These are phyloP conservation scores for Tiliacea citrago DNA, from an alignment of 2,888 invertebrate genomes.

Conservation along the genomic window DNA sequence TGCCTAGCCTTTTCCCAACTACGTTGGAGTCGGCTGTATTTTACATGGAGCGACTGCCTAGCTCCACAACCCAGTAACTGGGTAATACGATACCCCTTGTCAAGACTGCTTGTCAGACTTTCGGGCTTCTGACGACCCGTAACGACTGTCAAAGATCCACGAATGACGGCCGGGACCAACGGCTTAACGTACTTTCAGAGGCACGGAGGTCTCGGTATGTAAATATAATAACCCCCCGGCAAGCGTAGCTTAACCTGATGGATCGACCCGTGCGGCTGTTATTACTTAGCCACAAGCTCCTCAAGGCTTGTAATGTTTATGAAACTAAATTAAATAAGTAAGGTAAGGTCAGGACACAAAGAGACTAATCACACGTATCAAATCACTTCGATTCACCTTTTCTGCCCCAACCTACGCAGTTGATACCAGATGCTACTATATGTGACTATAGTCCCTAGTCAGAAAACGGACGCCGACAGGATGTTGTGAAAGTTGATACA, in stretches of 20 bases:
- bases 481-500: slow-evolving; percentile 61
- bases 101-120: too few species aligned
- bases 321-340: slow-evolving; percentile 3
- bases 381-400: background rate
- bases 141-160: too few species aligned
- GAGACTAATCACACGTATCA: slow-evolving; percentile 5
- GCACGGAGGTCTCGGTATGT: too few species aligned
- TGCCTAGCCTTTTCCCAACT: background rate
- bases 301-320: background rate
- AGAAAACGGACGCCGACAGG: slow-evolving; percentile 41
- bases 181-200: too few species aligned
- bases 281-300: background rate
- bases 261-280: background rate
- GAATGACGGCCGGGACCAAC: too few species aligned
- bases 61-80: too few species aligned
- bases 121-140: too few species aligned
- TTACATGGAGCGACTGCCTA: too few species aligned
- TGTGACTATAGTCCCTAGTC: slow-evolving; percentile 10
- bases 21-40: background rate
- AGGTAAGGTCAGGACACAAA: background rate
- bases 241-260: too few species aligned
- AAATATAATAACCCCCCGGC: background rate
- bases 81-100: too few species aligned
- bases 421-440: too few species aligned
- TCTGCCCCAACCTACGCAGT: background rate